Evolutionary conservation across 2,888 invertebrate species (phyloP).

Genomic region (Leptopterna dolabrata): DNA sequence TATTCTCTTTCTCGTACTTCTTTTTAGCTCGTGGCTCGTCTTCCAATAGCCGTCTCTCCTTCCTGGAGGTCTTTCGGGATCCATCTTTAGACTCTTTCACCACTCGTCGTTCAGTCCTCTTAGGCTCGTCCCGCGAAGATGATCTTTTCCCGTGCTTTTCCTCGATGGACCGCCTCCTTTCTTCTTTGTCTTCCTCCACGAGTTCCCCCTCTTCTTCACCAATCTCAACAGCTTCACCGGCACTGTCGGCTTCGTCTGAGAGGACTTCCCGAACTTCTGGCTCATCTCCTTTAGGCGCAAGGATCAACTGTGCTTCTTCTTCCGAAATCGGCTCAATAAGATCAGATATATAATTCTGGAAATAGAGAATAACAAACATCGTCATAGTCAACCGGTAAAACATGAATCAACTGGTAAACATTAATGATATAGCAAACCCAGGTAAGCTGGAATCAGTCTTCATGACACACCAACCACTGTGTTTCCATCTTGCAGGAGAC

Average conservation of each 20-base stretch:
- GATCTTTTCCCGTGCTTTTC: neutral
- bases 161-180: neutral
- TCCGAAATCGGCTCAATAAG: constrained; percentile 19
- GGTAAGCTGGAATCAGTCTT: too few species aligned
- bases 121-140: constrained; percentile 10
- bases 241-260: constrained; percentile 12
- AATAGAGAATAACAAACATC: neutral
- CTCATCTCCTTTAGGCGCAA: constrained; percentile 12
- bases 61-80: constrained; percentile 21
- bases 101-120: constrained; percentile 14
- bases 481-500: too few species aligned
- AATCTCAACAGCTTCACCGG: neutral
- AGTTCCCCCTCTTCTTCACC: constrained; percentile 35
- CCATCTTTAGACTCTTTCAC: constrained; percentile 20
- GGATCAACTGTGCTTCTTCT: constrained; percentile 14
- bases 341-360: neutral
- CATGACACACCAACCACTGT: too few species aligned
- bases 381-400: too few species aligned
- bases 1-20: constrained; percentile 32
- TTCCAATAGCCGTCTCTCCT: constrained; percentile 39
- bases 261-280: neutral
- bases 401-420: too few species aligned
- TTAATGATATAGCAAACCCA: too few species aligned
- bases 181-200: constrained; percentile 5
- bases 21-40: constrained; percentile 34